Conservation (phyloP, 2,888 invertebrate genomes). For the Carterocephalus palaemon region DNA sequence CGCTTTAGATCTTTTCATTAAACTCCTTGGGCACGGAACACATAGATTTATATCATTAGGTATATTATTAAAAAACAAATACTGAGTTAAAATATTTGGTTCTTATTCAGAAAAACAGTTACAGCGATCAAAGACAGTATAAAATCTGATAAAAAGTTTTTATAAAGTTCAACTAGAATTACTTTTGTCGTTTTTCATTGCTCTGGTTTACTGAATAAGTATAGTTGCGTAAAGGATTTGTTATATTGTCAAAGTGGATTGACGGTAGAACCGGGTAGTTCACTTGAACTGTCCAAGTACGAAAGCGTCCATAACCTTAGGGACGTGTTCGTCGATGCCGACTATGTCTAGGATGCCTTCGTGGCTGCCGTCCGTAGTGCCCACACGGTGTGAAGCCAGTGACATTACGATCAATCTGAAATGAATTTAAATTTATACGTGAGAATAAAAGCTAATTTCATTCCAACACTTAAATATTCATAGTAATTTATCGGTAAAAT, state of each 20-base stretch:
- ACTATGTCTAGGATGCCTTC: conserved; percentile 80
- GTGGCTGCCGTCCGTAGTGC: conserved; percentile 67
- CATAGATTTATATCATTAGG: too few relatives aligned
- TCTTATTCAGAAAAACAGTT: conserved; percentile 20
- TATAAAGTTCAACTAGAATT: too few relatives aligned
- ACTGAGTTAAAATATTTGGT: conserved; percentile 49
- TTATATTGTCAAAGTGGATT: conserved; percentile 9
- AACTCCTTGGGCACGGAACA: conserved; percentile 46
- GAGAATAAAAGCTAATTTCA: not conserved
- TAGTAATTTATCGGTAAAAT: too few relatives aligned
- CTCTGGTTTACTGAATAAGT: conserved; percentile 3
- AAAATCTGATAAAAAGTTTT: too few relatives aligned
- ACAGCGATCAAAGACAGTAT: not conserved
- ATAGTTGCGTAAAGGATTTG: conserved; percentile 7
- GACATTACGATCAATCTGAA: conserved; percentile 80
- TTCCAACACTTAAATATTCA: too few relatives aligned
- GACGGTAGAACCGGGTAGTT: conserved; percentile 29
- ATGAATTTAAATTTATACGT: conserved; percentile 13
- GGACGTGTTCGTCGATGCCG: conserved; percentile 82
- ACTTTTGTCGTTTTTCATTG: too few relatives aligned
- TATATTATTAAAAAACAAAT: conserved; percentile 38
- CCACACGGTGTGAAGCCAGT: conserved; percentile 74
- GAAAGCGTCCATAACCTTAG: conserved; percentile 82
- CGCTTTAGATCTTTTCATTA: not conserved
- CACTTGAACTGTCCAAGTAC: conserved; percentile 75